These are phyloP conservation scores for Sebastiscus tertius DNA, from an alignment of 2,797 vertebrate genomes.

Conservation along the genomic window DNA sequence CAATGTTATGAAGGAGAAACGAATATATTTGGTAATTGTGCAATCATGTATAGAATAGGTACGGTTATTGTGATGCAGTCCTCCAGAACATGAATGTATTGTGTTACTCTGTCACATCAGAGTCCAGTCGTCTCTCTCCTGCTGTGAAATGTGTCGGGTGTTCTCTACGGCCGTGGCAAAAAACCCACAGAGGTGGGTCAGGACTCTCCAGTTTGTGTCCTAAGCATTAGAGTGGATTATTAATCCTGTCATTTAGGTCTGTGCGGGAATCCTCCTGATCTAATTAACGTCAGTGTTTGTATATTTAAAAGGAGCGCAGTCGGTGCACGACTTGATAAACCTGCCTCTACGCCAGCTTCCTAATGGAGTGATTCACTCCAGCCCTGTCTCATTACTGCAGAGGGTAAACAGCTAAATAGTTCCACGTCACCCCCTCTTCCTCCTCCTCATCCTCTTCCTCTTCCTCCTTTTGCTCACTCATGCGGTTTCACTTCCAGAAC, in stretches of 20 bases:
- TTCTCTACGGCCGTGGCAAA: background rate
- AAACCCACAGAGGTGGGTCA: background rate
- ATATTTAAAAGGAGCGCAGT: constrained; percentile 44
- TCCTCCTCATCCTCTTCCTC: background rate
- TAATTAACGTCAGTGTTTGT: constrained; percentile 59
- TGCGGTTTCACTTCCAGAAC: constrained; percentile 22
- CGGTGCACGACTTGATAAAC: constrained; percentile 30
- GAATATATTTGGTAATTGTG: fast-evolving
- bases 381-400: constrained; percentile 47
- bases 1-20: too few species aligned
- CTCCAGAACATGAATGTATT: background rate
- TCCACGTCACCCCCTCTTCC: background rate
- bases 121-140: background rate
- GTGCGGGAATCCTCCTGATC: constrained; percentile 45
- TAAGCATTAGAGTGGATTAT: constrained; percentile 35
- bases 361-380: constrained; percentile 48
- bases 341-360: constrained; percentile 18
- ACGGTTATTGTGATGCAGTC: background rate
- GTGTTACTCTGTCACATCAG: background rate
- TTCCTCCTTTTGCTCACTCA: constrained; percentile 10
- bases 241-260: constrained; percentile 56
- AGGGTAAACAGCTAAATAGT: constrained; percentile 48
- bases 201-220: background rate
- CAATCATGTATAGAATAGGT: background rate
- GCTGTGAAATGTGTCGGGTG: background rate